phyloP scores from a whole-genome alignment of 2,888 invertebrate species.

The Drosophila tanythrix region DNA sequence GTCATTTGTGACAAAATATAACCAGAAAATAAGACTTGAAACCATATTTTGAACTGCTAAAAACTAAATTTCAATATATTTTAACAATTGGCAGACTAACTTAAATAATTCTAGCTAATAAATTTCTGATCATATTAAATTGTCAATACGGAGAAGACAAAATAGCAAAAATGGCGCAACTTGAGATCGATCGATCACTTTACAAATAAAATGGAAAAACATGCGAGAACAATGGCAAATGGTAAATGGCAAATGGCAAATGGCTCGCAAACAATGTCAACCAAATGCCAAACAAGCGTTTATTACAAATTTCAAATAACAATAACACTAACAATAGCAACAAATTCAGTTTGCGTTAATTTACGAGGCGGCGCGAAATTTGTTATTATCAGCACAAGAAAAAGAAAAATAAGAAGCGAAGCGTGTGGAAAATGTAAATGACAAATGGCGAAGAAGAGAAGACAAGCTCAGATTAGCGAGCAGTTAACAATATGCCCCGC shows the following conservation, averaged over 20 bases:
- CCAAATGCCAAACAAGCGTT: constrained; percentile 35
- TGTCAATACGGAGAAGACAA: neutral
- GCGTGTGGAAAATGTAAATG: constrained; percentile 59
- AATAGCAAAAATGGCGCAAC: neutral
- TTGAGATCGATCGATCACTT: constrained; percentile 16
- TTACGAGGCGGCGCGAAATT: constrained; percentile 45
- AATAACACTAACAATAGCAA: constrained; percentile 10
- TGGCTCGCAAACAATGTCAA: constrained; percentile 22
- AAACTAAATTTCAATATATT: neutral
- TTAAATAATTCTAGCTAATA: neutral
- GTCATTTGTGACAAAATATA: neutral
- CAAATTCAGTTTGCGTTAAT: constrained; percentile 37
- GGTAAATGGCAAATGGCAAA: constrained; percentile 21
- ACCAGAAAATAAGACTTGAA: constrained; percentile 9
- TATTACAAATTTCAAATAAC: constrained; percentile 28
- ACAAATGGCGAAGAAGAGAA: constrained; percentile 10
- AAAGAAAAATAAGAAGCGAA: constrained; percentile 2
- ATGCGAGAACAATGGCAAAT: constrained; percentile 26
- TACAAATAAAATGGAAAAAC: constrained; percentile 2
- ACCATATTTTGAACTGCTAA: neutral
- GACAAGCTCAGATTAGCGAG: constrained; percentile 12
- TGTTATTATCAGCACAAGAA: constrained; percentile 47
- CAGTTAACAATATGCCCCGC: neutral
- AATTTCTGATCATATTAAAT: neutral
- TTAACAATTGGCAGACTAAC: neutral